Conservation (phyloP, 2,888 invertebrate species). For the Dascillus cervinus region DNA sequence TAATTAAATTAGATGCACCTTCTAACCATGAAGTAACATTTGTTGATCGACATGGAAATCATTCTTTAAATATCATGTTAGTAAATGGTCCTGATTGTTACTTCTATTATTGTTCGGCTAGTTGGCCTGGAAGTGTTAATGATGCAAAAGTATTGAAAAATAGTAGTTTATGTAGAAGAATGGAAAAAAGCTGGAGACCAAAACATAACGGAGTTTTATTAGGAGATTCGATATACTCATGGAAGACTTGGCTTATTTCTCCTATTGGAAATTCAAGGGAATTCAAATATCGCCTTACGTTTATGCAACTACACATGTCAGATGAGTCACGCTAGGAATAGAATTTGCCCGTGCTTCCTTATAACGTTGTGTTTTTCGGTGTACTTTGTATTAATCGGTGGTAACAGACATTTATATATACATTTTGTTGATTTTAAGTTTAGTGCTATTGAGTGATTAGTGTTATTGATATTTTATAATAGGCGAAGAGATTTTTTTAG, state of each 20-base stretch:
- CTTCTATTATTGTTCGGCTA: neutral
- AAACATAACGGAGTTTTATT: neutral
- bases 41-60: constrained; percentile 2
- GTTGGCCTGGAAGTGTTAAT: constrained; percentile 1
- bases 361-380: too few species aligned
- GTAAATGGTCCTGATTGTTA: neutral
- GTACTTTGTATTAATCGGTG: too few species aligned
- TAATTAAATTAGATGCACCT: neutral
- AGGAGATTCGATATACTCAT: constrained; percentile 1
- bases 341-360: too few species aligned
- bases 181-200: constrained; percentile 1
- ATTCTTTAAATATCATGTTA: constrained; percentile 1
- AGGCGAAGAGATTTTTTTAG: too few species aligned
- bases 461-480: too few species aligned
- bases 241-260: neutral
- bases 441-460: too few species aligned
- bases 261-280: too few species aligned
- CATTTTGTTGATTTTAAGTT: too few species aligned
- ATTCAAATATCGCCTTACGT: too few species aligned
- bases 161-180: neutral
- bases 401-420: too few species aligned
- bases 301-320: too few species aligned
- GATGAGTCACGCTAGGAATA: too few species aligned
- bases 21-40: neutral
- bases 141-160: neutral